A percentile compares a stretch with the other conserved stretches of the same genome.
Evolutionary conservation across 2,113 vertebrate species (phyloP).

Genomic region (Lampris megalopsis): DNA sequence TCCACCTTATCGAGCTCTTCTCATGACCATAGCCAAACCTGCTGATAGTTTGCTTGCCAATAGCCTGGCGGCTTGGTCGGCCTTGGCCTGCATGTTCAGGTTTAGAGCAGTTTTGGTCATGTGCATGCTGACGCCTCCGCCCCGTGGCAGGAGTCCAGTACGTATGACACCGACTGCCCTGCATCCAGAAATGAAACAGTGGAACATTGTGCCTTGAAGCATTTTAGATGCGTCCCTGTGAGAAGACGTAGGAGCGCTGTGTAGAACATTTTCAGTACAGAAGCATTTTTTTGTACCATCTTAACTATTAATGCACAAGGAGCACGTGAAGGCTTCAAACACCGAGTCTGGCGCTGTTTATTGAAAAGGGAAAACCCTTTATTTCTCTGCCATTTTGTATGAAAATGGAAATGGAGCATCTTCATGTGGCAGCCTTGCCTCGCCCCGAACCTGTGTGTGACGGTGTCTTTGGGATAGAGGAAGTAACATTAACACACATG

Average conservation of each 20-base stretch:
- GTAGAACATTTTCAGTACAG: slow-evolving; percentile 37
- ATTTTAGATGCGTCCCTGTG: slow-evolving; percentile 18
- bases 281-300: slow-evolving; percentile 37
- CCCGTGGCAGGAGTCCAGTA: too few relatives aligned
- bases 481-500: too few relatives aligned
- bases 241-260: background rate
- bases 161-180: slow-evolving; percentile 67
- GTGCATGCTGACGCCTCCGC: too few relatives aligned
- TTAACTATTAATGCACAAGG: background rate
- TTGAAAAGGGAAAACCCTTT: too few relatives aligned
- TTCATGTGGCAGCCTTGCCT: too few relatives aligned
- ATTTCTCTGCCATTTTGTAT: too few relatives aligned
- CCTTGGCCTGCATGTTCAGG: slow-evolving; percentile 50
- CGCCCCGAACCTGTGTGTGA: too few relatives aligned
- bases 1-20: slow-evolving; percentile 5
- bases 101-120: background rate
- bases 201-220: slow-evolving; percentile 54
- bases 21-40: slow-evolving; percentile 29
- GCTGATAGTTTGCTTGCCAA: slow-evolving; percentile 54
- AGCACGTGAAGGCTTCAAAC: slow-evolving; percentile 21
- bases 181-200: slow-evolving; percentile 52
- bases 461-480: too few relatives aligned
- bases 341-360: background rate
- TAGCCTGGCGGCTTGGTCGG: slow-evolving; percentile 64
- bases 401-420: too few relatives aligned